phyloP scores from a whole-genome alignment of 92 coral and sea anemone genomes.

The Umimayanthus kanabou region DNA sequence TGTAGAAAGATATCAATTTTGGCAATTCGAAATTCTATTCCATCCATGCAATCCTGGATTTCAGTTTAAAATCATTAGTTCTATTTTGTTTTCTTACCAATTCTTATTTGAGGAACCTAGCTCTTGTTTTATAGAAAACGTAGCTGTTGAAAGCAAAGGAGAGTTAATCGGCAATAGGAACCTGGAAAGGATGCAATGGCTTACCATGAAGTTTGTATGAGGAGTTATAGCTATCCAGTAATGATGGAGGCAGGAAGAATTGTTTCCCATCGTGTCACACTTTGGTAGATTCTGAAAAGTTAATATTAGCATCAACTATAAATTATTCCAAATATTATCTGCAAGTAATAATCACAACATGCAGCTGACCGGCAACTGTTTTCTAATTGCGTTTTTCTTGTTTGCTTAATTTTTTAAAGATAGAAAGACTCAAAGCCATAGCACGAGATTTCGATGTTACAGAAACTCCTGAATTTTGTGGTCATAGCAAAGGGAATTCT shows the following conservation, averaged over 20 bases:
- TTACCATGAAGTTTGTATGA: conserved; percentile 95
- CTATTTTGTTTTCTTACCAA: no score
- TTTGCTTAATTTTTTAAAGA: neutral
- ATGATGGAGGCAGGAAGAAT: conserved; percentile 68
- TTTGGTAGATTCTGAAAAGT: conserved; percentile 50
- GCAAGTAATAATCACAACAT: neutral
- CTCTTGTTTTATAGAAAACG: no score
- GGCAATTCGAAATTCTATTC: no score
- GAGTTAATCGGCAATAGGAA: neutral
- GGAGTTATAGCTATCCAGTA: conserved; percentile 98
- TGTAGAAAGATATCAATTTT: no score
- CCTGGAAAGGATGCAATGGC: conserved; percentile 20
- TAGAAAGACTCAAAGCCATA: no score
- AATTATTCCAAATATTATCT: no score
- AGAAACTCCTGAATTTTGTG: neutral
- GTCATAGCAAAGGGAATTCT: neutral
- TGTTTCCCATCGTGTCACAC: conserved; percentile 78
- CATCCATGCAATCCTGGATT: no score
- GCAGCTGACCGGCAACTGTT: neutral
- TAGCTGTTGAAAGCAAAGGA: neutral
- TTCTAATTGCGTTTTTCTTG: neutral
- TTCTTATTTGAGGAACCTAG: no score
- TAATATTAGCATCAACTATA: neutral
- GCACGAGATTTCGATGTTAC: neutral
- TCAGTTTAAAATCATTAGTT: no score